Percentiles rank a stretch among this genome's conserved stretches.
Evolutionary conservation across 1,140 invertebrate genomes (phyloP).

Genomic region (Sminthurinus signatus): DNA sequence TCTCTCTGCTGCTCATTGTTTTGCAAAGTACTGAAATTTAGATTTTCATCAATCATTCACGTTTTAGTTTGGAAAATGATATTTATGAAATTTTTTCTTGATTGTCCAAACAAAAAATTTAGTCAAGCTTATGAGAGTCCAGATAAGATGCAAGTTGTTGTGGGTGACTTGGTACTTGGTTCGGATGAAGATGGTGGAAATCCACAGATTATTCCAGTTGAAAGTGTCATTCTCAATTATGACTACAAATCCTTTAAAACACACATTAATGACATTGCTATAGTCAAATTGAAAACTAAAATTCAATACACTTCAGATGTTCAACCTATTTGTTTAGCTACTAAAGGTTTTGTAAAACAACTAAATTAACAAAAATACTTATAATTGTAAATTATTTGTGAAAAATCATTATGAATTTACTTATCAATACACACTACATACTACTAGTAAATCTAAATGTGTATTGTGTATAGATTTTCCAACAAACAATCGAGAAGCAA

Average conservation of each 20-base stretch:
- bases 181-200: constrained; percentile 16
- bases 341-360: too few species aligned
- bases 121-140: constrained; percentile 12
- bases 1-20: neutral
- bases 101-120: neutral
- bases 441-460: too few species aligned
- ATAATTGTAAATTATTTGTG: too few species aligned
- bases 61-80: neutral
- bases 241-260: constrained; percentile 32
- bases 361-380: too few species aligned
- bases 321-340: constrained; percentile 31
- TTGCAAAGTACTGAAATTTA: too few species aligned
- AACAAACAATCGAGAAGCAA: constrained; percentile 10
- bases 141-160: constrained; percentile 23
- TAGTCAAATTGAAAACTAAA: constrained; percentile 20
- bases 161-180: constrained; percentile 24
- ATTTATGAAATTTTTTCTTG: neutral
- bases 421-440: too few species aligned
- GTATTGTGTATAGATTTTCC: neutral
- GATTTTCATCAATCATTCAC: too few species aligned
- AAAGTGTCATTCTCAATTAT: constrained; percentile 25
- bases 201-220: constrained; percentile 15
- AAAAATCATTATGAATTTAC: too few species aligned
- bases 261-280: constrained; percentile 35
- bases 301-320: constrained; percentile 16